These are phyloP conservation scores for Sylvilagus floridanus DNA, from an alignment of 2,797 vertebrate genomes.

Conservation along the genomic window DNA sequence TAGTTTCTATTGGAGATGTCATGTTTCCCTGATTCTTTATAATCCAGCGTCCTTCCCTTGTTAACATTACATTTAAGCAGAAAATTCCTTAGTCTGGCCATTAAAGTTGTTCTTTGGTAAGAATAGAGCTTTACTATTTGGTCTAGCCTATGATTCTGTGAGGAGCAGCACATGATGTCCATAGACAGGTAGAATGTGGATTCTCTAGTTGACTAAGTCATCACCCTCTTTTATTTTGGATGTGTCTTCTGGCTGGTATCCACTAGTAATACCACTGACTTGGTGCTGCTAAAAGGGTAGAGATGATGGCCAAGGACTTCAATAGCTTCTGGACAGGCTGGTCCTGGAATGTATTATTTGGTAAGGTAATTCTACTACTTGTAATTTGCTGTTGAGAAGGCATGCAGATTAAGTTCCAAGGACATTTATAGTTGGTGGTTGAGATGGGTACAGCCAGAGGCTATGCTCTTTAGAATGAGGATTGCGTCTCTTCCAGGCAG, in stretches of 20 bases:
- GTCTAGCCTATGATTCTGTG: neutral
- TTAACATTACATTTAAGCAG: neutral
- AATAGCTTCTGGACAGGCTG: neutral
- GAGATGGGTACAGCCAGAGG: too few species aligned
- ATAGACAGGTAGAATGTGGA: neutral
- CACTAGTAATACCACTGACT: neutral
- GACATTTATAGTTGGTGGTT: neutral
- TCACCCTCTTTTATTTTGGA: neutral
- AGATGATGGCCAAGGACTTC: neutral
- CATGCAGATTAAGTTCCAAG: neutral
- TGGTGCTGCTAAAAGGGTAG: neutral
- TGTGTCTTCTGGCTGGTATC: neutral
- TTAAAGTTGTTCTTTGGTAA: neutral
- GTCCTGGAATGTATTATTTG: neutral
- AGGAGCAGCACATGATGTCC: neutral
- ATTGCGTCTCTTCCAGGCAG: neutral
- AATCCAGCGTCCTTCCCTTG: neutral
- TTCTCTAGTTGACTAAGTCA: neutral
- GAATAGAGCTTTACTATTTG: neutral
- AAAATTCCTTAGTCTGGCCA: neutral
- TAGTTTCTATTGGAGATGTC: neutral
- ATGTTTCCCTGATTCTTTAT: neutral
- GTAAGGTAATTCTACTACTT: neutral
- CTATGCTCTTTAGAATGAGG: neutral
- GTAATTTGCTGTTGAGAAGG: neutral